Base-by-base conservation (phyloP, 2,797 vertebrate genomes). In the Peromyscus nudipes region DNA sequence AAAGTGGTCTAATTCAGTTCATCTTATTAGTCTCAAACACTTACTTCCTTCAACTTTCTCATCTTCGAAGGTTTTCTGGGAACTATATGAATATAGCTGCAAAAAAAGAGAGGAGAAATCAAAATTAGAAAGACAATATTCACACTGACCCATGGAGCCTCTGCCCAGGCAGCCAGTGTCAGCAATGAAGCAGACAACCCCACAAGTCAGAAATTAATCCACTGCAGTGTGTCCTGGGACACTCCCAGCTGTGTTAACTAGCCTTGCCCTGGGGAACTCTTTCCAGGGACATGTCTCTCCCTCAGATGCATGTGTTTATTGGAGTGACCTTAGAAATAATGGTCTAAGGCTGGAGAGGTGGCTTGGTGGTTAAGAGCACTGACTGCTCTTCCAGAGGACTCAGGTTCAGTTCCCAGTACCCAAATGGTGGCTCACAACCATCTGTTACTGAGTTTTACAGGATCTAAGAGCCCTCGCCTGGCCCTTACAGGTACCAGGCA, bases 71-170 rank as follows among this genome's bases (percentile, higher is more conserved):
- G 98, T 96, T 98, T 99, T 98, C 98, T 98, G 96, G 98, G 96
- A 97, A 98, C 97, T 97, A 98, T 99, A 82, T 98, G 97, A 97
- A 71, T 96, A 92, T 99, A 99, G 96, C 99, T 99, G 98, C 82
- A 98, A 96, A 96, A 31, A 96, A 69, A 96, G 52, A 65, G 97
- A 89, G 65, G 60, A 88, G 25, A 89, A 40, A 89, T 40, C 6
- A 25, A 5, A 65, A 91, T 95, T 93, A 96, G 91, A 96, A 93
- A 89, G 97, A 90, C 90, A 1, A 82, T 5, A 23, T 73, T 92
- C 31, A 40, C 16, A 12, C 0, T 46, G 55, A 60, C 52, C 34
- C 5, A 3, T 17, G 6, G 17, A 52, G 19, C 31, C 52, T 77
- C 79, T 40, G 31, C 9, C 27, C 43, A 29, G 13, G 12, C 11